These are phyloP conservation scores for Spisula solida DNA, from an alignment of 2,888 invertebrate genomes.

Conservation along the genomic window DNA sequence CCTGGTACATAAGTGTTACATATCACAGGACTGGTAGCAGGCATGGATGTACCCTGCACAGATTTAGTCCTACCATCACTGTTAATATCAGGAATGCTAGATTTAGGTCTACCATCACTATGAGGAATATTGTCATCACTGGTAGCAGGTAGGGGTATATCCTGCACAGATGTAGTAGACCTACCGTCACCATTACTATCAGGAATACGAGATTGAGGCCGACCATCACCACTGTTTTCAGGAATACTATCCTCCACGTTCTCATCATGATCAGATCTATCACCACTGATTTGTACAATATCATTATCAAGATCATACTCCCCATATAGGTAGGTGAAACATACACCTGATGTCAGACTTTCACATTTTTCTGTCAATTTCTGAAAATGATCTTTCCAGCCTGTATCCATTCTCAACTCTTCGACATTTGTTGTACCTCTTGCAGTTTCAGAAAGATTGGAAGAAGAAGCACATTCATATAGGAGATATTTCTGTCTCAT, in stretches of 20 bases:
- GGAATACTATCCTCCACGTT: background rate
- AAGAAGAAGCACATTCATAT: background rate
- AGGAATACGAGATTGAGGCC: background rate
- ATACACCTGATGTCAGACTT: background rate
- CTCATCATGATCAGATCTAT: background rate
- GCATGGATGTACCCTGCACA: background rate
- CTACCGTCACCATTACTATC: too few relatives aligned
- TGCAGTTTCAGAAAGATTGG: background rate
- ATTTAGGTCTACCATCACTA: too few relatives aligned
- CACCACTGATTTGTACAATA: background rate
- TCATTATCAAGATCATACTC: background rate
- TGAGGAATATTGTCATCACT: too few relatives aligned
- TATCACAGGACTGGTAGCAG: background rate
- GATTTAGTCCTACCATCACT: background rate
- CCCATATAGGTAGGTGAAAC: background rate
- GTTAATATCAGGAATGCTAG: too few relatives aligned
- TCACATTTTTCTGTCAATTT: slow-evolving; percentile 19
- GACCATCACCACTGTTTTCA: too few relatives aligned
- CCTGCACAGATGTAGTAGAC: too few relatives aligned
- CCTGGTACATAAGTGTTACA: background rate
- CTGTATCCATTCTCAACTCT: background rate
- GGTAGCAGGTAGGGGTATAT: too few relatives aligned
- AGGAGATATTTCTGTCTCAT: slow-evolving; percentile 11
- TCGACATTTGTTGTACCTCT: background rate
- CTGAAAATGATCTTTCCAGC: slow-evolving; percentile 22